Conservation (phyloP, 2,113 vertebrate genomes). For the Climacteris rufus region DNA sequence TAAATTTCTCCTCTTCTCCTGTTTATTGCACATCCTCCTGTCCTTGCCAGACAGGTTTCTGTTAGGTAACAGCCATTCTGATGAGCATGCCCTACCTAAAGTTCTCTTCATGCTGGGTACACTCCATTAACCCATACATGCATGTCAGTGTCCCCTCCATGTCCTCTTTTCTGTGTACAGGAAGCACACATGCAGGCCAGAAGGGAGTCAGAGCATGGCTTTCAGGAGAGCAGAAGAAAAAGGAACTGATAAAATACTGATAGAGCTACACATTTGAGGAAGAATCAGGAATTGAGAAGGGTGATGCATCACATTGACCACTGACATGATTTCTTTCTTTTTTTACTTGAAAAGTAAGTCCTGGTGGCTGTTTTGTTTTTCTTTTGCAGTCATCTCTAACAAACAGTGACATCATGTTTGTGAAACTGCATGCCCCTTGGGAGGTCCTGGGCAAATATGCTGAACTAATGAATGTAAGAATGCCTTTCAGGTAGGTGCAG, state of each 20-base stretch:
- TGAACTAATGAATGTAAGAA: constrained; percentile 94
- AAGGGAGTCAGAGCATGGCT: not conserved
- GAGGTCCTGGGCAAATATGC: constrained; percentile 94
- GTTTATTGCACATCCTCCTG: not conserved
- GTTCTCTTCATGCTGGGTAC: not conserved
- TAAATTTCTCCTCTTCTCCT: not conserved
- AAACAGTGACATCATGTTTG: constrained; percentile 92
- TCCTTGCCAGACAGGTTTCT: not conserved
- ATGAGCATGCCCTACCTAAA: not conserved
- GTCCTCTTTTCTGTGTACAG: not conserved
- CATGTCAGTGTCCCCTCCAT: not conserved
- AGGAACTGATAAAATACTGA: not conserved
- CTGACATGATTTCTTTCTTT: not conserved
- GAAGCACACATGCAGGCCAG: not conserved
- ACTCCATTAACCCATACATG: not conserved
- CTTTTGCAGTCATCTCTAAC: constrained; percentile 85
- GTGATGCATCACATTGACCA: not conserved
- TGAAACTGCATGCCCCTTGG: constrained; percentile 94
- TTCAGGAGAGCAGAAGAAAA: not conserved
- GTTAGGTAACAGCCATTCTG: not conserved
- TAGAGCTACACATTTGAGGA: not conserved
- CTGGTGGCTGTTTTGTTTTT: constrained; percentile 54
- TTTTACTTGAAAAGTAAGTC: not conserved
- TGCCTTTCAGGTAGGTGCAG: constrained; percentile 91
- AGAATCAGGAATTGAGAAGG: not conserved